Evolutionary conservation across 2,797 vertebrate species (phyloP).

Genomic region (Prionace glauca): DNA sequence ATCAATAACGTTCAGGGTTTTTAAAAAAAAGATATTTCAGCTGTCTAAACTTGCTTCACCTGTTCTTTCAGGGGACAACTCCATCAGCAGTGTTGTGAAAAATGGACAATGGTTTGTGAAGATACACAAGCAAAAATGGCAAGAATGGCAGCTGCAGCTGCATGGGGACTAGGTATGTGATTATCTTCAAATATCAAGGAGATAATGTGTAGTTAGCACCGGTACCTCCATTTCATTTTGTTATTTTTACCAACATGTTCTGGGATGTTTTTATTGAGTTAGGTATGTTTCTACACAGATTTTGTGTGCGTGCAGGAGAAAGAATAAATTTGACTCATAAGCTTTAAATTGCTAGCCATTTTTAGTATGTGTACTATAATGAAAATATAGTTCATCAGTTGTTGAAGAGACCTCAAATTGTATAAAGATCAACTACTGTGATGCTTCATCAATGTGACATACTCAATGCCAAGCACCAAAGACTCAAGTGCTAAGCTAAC

Average conservation of each 20-base stretch:
- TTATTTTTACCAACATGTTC: neutral
- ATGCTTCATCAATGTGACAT: neutral
- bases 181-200: neutral
- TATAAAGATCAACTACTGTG: neutral
- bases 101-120: slow-evolving; percentile 91
- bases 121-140: slow-evolving; percentile 98
- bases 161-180: slow-evolving; percentile 86
- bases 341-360: neutral
- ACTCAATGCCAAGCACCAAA: neutral
- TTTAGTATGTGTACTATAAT: neutral
- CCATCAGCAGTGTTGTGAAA: slow-evolving; percentile 96
- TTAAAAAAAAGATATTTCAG: neutral
- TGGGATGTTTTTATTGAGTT: neutral
- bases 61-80: slow-evolving; percentile 78
- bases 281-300: neutral
- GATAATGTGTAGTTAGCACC: neutral
- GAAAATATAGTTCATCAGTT: neutral
- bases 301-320: neutral
- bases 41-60: neutral
- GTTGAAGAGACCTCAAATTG: neutral
- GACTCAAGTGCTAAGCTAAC: neutral
- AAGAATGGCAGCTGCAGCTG: slow-evolving; percentile 94
- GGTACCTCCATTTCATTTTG: neutral
- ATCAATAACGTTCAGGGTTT: neutral
- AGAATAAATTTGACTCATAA: neutral